Base-by-base conservation (phyloP, 2,113 vertebrate genomes). In the Sciurus niger region DNA sequence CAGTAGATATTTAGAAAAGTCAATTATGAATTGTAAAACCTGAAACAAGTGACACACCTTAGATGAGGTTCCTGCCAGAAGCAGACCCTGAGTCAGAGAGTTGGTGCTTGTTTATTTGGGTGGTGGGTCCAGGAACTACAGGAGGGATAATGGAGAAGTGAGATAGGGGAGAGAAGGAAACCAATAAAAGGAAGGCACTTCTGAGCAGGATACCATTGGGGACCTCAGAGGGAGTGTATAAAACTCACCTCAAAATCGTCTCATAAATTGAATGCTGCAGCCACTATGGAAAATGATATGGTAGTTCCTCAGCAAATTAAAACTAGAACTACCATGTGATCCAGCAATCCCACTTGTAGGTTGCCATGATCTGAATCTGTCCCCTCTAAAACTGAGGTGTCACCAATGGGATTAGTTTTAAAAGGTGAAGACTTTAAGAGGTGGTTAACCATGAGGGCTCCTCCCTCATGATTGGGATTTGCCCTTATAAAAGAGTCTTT, bases 291-390 rank as follows among this genome's bases (percentile, higher is more conserved):
- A 16, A 68, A 68, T 68, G 67, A 34, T 34, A 68, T 68, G 67
- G 32, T 68, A 17, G 67, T 68, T 68, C 67, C 7, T 68, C 67
- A 68, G 17, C 14, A 24, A n/a, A 68, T 48, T 77, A 13, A 51
- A 94, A 83, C 32, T 58, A 86, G 63, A 95, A 92, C 34, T 51
- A 89, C 34, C 34, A 51, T 51, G n/a, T 43, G 18, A 86, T 58
- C n/a, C 53, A 92, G 30, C 34, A 92, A 43, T 46, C 32, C 18
- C 48, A 80, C 51, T 87, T 85, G 53, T 83, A 37, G 24, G 53
- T 53, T 43, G 40, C 43, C 12, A 24, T 46, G 30, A 4, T 46
- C 46, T 60, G 72, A 89, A 34, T 48, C 43, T 58, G 32, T 46
- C 12, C 67, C 34, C 16, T 68, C 32, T 40, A 76, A 60, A 46